phyloP scores from a whole-genome alignment of 2,797 vertebrate species.

The Danio aesculapii region DNA sequence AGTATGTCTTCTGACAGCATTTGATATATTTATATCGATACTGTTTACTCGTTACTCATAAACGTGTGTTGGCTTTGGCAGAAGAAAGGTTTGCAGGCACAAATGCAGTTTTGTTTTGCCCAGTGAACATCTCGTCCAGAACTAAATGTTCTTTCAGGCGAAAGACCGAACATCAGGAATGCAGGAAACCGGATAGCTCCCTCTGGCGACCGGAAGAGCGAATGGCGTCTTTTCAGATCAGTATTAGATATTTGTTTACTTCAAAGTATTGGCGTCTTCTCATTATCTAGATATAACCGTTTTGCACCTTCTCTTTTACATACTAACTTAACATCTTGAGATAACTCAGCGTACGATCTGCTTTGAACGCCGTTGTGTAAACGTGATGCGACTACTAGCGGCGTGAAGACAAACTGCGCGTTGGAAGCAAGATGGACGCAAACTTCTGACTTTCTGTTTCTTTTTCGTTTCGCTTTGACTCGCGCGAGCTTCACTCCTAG shows the following conservation, averaged over 20 bases:
- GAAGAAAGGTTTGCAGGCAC: background rate
- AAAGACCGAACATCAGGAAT: background rate
- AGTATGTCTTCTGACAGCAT: no score
- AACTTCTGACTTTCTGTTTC: slow-evolving; percentile 64
- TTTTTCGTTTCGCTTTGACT: slow-evolving; percentile 54
- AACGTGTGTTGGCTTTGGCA: no score
- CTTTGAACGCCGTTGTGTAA: background rate
- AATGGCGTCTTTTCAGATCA: background rate
- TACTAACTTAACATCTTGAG: no score
- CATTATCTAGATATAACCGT: background rate
- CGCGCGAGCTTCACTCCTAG: background rate
- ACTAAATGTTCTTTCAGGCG: background rate
- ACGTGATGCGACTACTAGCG: slow-evolving; percentile 35
- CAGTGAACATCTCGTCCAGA: slow-evolving; percentile 2
- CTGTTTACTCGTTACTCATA: no score
- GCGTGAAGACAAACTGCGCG: slow-evolving; percentile 6
- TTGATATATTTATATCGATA: no score
- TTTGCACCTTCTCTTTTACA: background rate
- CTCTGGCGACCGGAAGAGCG: background rate
- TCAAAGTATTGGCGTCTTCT: background rate
- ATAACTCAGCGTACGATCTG: background rate
- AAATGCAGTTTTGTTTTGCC: background rate
- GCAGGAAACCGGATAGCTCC: background rate
- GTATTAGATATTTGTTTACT: background rate
- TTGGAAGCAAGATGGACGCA: slow-evolving; percentile 57